These are phyloP conservation scores for Metridium senile DNA, from an alignment of 92 coral and sea anemone genomes.

Conservation along the genomic window DNA sequence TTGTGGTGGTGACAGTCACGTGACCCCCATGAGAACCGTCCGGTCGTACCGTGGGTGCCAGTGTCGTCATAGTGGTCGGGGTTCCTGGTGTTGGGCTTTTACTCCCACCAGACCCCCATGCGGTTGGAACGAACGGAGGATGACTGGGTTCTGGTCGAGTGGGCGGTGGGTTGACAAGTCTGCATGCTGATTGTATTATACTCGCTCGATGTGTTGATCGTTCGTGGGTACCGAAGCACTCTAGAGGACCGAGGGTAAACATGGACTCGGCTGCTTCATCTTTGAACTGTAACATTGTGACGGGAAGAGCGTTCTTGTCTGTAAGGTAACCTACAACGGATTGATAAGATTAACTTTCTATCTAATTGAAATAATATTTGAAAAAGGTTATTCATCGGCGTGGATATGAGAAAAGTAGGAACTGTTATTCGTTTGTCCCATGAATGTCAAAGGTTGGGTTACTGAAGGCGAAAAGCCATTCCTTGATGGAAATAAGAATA, in stretches of 20 bases:
- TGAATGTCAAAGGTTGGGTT: no score
- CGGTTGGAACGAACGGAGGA: conserved; percentile 29
- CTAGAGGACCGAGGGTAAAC: conserved; percentile 92
- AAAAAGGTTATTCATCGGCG: no score
- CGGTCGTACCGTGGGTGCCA: conserved; percentile 37
- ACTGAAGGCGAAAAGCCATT: no score
- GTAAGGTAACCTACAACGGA: conserved; percentile 78
- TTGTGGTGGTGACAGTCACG: conserved; percentile 87
- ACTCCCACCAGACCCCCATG: conserved; percentile 29
- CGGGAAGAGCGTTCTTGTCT: conserved; percentile 80
- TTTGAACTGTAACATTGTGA: conserved; percentile 73
- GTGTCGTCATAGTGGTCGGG: conserved; percentile 22
- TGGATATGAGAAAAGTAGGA: no score
- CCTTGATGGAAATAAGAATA: no score
- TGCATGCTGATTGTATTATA: conserved; percentile 71
- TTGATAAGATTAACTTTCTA: no score
- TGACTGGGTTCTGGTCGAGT: conserved; percentile 49
- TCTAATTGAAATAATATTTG: no score
- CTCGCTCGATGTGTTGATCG: conserved; percentile 31
- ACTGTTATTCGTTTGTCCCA: no score
- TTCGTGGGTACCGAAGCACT: conserved; percentile 78
- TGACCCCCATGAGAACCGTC: conserved; percentile 48
- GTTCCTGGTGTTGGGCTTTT: conserved; percentile 15
- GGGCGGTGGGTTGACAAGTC: conserved; percentile 70
- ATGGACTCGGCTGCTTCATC: conserved; percentile 66